A percentile compares a stretch with the other conserved stretches of the same genome.
These are phyloP conservation scores for Todiramphus saurophagus DNA, from an alignment of 2,113 vertebrate species.

Conservation along the genomic window DNA sequence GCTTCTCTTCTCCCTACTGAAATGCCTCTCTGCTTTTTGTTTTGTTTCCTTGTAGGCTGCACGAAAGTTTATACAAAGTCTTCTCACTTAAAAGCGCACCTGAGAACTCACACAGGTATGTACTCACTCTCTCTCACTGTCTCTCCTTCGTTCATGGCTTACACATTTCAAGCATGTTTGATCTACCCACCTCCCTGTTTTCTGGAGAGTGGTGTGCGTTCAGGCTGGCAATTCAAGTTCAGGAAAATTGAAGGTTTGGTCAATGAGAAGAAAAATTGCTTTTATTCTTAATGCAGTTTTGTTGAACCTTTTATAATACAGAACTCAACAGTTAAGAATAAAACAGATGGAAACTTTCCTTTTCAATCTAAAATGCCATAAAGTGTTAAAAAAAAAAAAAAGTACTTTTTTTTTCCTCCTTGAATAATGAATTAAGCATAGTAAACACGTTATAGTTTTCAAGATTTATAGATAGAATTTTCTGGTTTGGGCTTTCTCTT, in stretches of 20 bases:
- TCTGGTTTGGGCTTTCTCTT: neutral
- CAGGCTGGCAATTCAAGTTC: constrained; percentile 3
- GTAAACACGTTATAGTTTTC: neutral
- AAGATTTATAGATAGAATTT: neutral
- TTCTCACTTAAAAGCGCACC: constrained; percentile 96
- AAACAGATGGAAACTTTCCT: neutral
- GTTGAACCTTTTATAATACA: neutral
- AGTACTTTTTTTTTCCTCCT: fast-evolving
- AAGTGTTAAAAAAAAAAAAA: neutral
- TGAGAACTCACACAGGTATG: constrained; percentile 96
- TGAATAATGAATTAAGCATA: neutral
- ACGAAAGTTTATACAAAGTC: constrained; percentile 98
- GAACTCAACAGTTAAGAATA: neutral
- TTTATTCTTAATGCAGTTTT: neutral
- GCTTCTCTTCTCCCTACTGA: neutral
- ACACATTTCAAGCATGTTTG: neutral
- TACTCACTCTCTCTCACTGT: neutral
- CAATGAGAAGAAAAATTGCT: neutral
- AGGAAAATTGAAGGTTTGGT: constrained; percentile 11
- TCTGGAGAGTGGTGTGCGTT: constrained; percentile 34
- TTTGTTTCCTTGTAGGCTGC: constrained; percentile 82
- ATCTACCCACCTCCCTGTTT: constrained; percentile 48
- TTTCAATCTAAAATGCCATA: neutral
- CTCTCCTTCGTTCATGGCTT: constrained; percentile 48
- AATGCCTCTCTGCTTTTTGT: constrained; percentile 25